phyloP scores from a whole-genome alignment of 35 echinoderm and acorn worm species.

The Stichopus chloronotus region DNA sequence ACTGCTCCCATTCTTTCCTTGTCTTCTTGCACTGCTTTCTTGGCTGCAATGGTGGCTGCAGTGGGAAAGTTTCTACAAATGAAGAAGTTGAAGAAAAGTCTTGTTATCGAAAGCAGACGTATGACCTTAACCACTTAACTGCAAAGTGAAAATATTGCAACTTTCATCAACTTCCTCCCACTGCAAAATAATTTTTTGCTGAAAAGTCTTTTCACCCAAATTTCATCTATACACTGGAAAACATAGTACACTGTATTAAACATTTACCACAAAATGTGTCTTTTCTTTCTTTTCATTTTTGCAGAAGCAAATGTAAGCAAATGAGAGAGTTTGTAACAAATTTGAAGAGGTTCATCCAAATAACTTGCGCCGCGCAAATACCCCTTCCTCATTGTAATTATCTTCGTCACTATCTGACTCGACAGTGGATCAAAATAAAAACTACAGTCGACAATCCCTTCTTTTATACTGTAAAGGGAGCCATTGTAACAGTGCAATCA shows the following conservation, averaged over 20 bases:
- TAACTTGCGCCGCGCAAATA: too few relatives aligned
- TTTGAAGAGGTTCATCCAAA: too few relatives aligned
- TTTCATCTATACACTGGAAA: not conserved
- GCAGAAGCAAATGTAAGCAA: not conserved
- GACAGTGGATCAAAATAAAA: too few relatives aligned
- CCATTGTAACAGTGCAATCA: too few relatives aligned
- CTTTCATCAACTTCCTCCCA: not conserved
- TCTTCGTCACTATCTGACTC: too few relatives aligned
- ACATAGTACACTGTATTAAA: not conserved
- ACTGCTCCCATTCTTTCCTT: constrained; percentile 44
- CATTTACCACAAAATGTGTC: not conserved
- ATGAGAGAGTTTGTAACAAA: too few relatives aligned
- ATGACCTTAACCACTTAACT: not conserved
- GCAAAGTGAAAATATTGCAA: not conserved
- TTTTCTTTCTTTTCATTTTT: not conserved
- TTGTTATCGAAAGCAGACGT: not conserved
- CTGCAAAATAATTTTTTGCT: not conserved
- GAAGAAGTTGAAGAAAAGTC: not conserved
- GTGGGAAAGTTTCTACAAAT: constrained; percentile 40
- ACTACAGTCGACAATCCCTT: too few relatives aligned
- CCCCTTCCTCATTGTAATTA: too few relatives aligned
- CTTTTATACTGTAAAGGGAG: too few relatives aligned
- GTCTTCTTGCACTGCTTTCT: not conserved
- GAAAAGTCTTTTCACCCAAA: not conserved
- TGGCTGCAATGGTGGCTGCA: not conserved